phyloP scores from a whole-genome alignment of 2,888 invertebrate species.

The Epinotia ramella region DNA sequence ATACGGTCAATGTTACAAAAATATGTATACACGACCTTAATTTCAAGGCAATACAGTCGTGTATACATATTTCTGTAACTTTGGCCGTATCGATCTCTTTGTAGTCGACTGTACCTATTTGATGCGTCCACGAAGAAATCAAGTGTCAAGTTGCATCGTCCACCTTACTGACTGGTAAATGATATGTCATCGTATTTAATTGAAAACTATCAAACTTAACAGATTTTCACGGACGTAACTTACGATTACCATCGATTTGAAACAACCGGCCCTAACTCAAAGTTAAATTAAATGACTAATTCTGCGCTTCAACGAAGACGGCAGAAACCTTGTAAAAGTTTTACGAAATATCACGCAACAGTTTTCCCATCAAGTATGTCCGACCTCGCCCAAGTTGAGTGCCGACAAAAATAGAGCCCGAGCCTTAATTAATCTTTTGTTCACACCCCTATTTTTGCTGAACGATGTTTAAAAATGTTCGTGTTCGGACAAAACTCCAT shows the following conservation, averaged over 20 bases:
- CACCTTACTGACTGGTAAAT: no score
- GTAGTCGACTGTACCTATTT: no score
- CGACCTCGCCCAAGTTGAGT: conserved; percentile 7
- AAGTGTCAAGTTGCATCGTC: not conserved
- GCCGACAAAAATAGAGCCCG: not conserved
- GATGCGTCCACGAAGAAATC: not conserved
- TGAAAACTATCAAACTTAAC: no score
- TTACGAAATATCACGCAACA: conserved; percentile 15
- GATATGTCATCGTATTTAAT: no score
- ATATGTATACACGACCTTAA: no score
- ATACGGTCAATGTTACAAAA: no score
- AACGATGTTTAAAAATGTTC: conserved; percentile 4
- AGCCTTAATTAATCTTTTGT: conserved; percentile 28
- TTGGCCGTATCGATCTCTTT: no score
- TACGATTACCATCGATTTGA: no score
- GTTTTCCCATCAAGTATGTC: not conserved
- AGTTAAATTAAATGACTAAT: not conserved
- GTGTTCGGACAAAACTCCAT: not conserved
- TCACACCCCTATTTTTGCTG: not conserved
- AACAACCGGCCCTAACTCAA: not conserved
- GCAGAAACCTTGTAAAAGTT: not conserved
- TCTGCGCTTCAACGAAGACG: not conserved
- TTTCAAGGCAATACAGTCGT: no score
- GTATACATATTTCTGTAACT: no score
- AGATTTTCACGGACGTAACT: no score